Base-by-base conservation (phyloP, 2,888 invertebrate genomes). In the Parelbella ahira region DNA sequence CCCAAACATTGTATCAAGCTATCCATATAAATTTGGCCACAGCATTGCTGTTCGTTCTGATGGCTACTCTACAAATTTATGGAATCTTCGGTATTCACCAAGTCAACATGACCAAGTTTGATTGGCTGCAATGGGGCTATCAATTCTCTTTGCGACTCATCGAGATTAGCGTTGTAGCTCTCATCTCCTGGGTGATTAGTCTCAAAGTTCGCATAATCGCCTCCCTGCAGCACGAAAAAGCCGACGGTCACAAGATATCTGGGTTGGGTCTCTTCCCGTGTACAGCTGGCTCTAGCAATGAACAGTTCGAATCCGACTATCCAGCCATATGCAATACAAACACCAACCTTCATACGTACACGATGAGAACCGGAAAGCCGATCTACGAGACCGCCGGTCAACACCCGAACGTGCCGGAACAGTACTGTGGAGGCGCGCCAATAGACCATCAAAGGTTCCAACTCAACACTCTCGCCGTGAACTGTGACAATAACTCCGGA, bases 71-170 rank as follows among this genome's bases (percentile, higher is more conserved):
- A 12, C 96, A 97, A 65, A 90, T 97, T 11, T 97, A 96, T 68
- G 95, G 94, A 1, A 87, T 88, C 33, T 75, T 88, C 39, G 83
- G 83, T 3, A 84, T 88, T 34, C 84, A 82, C 49, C 86, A 86
- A 57, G 89, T 89, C 9, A 88, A 82, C 42, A 90, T 90, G 79
- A 89, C 89, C 1, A 92, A 93, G 57, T 91, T 92, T 57, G 92
- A 93, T 48, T 97, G 97, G 97, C 89, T 96, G 2, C 93, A 97
- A 88, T 97, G 96, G 96, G 93, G 94, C 9, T 97, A 95, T 81
- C 96, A 97, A 66, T 93, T 96, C 63, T 93, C 94, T 0, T 90
- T 96, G 36, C 90, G 97, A 12, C 88, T 96, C 3, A 90, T 96
- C 37, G 97, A 97, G 78, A 91, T 97, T 28, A 91, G 93, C n/a